Conservation (phyloP, 2,888 invertebrate genomes). For the Adelphocoris suturalis region DNA sequence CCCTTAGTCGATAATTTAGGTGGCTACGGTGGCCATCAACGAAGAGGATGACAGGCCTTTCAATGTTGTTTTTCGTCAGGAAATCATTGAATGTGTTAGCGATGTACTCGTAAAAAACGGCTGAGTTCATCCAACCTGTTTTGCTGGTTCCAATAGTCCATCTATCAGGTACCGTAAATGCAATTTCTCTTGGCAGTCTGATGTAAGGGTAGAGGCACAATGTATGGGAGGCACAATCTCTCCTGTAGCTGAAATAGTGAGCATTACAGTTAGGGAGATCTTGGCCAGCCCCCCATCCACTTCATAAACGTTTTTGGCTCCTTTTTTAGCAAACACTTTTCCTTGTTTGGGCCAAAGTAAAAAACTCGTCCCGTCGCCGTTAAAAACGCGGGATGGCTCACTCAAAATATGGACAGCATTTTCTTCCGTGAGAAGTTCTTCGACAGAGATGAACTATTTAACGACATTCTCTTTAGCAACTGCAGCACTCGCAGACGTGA, state of each 20-base stretch:
- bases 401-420: conserved; percentile 74
- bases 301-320: conserved; percentile 77
- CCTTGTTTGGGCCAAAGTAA: not conserved
- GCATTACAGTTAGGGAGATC: conserved; percentile 76
- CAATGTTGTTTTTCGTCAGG: conserved; percentile 71
- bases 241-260: conserved; percentile 76
- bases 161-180: conserved; percentile 76
- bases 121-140: conserved; percentile 63
- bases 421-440: conserved; percentile 76
- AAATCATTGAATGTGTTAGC: conserved; percentile 53
- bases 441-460: conserved; percentile 77
- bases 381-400: conserved; percentile 74
- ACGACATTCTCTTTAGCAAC: conserved; percentile 74
- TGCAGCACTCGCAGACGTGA: conserved; percentile 4
- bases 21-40: conserved; percentile 76
- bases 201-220: conserved; percentile 78
- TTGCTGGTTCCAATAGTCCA: conserved; percentile 78
- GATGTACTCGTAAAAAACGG: conserved; percentile 73
- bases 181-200: conserved; percentile 77
- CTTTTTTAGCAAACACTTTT: conserved; percentile 29
- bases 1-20: conserved; percentile 62
- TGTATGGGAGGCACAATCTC: conserved; percentile 77
- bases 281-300: conserved; percentile 77
- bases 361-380: conserved; percentile 73
- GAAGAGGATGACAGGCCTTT: conserved; percentile 75